A percentile compares a stretch with the other conserved stretches of the same genome.
These are phyloP conservation scores for Nemapogon koenigi DNA, from an alignment of 2,888 invertebrate species.

Conservation along the genomic window DNA sequence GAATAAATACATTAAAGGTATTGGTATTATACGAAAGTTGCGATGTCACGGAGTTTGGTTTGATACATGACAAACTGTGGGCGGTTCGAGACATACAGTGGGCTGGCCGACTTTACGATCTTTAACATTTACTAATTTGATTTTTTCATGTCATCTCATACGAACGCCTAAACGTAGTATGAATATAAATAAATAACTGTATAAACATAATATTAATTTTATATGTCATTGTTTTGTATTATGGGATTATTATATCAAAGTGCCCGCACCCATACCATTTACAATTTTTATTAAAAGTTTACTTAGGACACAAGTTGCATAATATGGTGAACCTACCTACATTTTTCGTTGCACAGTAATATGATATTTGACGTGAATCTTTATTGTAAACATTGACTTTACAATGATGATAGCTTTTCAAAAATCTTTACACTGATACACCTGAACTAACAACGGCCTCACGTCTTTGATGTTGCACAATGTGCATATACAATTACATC, in stretches of 20 bases:
- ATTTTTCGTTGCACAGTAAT: conserved; percentile 23
- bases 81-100: conserved; percentile 33
- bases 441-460: conserved; percentile 44
- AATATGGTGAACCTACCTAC: not conserved
- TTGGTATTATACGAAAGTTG: conserved; percentile 34
- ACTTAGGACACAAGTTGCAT: conserved; percentile 7
- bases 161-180: no score
- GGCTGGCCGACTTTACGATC: conserved; percentile 28
- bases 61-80: conserved; percentile 21
- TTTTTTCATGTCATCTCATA: conserved; percentile 6
- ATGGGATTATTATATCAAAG: no score
- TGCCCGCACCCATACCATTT: no score
- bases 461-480: not conserved
- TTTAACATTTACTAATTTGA: conserved; percentile 20
- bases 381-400: conserved; percentile 42
- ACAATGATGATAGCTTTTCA: conserved; percentile 34
- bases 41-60: conserved; percentile 28
- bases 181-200: no score
- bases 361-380: conserved; percentile 30
- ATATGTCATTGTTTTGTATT: no score
- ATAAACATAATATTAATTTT: no score
- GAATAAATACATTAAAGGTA: conserved; percentile 39
- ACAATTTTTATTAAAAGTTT: no score
- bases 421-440: conserved; percentile 26
- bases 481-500: no score